phyloP scores from a whole-genome alignment of 2,888 invertebrate genomes.

The Carcina quercana region DNA sequence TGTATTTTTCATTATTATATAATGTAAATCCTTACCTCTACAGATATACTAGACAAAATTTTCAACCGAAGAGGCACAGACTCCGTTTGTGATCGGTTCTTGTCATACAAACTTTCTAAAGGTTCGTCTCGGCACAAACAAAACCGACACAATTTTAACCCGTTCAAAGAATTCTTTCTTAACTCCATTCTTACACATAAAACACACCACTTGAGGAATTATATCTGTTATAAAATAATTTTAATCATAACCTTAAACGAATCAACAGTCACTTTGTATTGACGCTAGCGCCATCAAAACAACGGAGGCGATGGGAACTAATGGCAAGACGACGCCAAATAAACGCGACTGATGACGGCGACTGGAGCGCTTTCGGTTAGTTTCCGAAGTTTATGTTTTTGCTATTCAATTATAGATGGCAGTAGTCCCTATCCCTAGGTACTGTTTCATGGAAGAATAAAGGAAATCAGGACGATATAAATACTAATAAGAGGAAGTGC shows the following conservation, averaged over 20 bases:
- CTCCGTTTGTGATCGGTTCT: slow-evolving; percentile 70
- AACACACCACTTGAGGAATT: slow-evolving; percentile 20
- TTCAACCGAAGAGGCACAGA: slow-evolving; percentile 80
- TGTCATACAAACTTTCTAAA: slow-evolving; percentile 79
- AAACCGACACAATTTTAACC: slow-evolving; percentile 82
- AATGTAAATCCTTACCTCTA: slow-evolving; percentile 77
- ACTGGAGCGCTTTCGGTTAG: too few species aligned
- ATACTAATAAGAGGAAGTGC: too few species aligned
- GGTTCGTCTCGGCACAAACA: slow-evolving; percentile 79
- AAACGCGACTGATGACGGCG: not conserved
- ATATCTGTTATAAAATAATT: slow-evolving; percentile 17
- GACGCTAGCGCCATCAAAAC: slow-evolving; percentile 36
- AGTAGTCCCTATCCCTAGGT: too few species aligned
- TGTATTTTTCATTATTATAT: slow-evolving; percentile 9
- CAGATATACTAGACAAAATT: slow-evolving; percentile 84
- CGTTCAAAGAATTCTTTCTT: slow-evolving; percentile 74
- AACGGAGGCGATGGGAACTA: slow-evolving; percentile 15
- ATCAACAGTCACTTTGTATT: slow-evolving; percentile 1
- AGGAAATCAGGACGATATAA: too few species aligned
- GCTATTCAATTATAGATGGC: too few species aligned
- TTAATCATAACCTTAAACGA: slow-evolving; percentile 39
- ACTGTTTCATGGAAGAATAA: too few species aligned
- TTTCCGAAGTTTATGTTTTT: too few species aligned
- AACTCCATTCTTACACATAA: slow-evolving; percentile 67
- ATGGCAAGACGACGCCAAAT: not conserved